These are phyloP conservation scores for Bungarus multicinctus DNA, from an alignment of 2,113 vertebrate species.

Conservation along the genomic window DNA sequence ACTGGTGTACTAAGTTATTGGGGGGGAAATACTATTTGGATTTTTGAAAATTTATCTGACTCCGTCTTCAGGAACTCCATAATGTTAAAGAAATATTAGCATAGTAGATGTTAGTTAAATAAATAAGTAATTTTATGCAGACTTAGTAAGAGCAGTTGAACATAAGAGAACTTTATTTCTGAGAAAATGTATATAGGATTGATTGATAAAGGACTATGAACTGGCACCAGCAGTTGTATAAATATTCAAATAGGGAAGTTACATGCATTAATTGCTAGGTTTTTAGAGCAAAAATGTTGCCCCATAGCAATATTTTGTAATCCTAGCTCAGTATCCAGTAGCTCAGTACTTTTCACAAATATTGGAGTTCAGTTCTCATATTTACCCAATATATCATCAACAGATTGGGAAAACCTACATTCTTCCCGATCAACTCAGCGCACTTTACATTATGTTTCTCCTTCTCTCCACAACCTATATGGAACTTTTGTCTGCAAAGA, in stretches of 20 bases:
- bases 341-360: neutral
- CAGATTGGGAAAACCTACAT: neutral
- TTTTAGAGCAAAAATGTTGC: conserved; percentile 12
- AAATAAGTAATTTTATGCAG: neutral
- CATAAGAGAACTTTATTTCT: neutral
- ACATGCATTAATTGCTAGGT: neutral
- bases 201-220: neutral
- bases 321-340: neutral
- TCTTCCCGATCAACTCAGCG: neutral
- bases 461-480: neutral
- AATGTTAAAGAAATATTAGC: conserved; percentile 22
- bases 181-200: neutral
- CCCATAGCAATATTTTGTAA: neutral
- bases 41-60: conserved; percentile 50
- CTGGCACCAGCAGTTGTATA: neutral
- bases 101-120: neutral
- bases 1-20: conserved; percentile 63
- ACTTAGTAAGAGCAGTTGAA: neutral
- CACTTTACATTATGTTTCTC: neutral
- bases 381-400: neutral
- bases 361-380: neutral
- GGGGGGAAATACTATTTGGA: conserved; percentile 21
- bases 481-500: neutral
- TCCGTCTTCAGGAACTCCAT: conserved; percentile 26
- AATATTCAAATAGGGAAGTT: neutral